Conservation (phyloP, 2,797 vertebrate genomes). For the Denticeps clupeoides region DNA sequence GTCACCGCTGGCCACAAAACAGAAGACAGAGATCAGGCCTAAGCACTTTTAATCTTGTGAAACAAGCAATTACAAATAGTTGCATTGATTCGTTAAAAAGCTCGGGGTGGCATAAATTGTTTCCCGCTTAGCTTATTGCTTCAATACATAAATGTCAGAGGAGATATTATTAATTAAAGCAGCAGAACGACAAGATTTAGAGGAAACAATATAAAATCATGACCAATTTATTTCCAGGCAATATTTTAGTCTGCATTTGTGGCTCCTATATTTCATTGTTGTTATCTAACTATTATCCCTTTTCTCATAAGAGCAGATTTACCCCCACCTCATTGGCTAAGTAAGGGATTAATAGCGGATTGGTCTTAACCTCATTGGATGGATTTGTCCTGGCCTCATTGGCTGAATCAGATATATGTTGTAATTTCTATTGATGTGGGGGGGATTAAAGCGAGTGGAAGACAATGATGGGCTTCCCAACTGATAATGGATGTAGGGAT, state of each 20-base stretch:
- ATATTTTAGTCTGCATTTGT: constrained; percentile 43
- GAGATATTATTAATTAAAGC: constrained; percentile 84
- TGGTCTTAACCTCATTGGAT: constrained; percentile 1
- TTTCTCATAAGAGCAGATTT: neutral
- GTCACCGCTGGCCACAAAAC: constrained; percentile 89
- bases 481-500: too few relatives aligned
- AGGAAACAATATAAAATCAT: constrained; percentile 62
- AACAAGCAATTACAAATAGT: constrained; percentile 99
- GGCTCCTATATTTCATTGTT: constrained; percentile 33
- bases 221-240: constrained; percentile 41
- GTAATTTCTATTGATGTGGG: neutral
- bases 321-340: neutral
- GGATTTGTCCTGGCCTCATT: neutral
- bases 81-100: constrained; percentile 99
- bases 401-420: neutral
- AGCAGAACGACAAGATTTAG: constrained; percentile 73
- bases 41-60: constrained; percentile 99
- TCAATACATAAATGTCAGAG: constrained; percentile 86
- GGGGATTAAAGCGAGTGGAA: neutral
- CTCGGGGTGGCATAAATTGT: constrained; percentile 98
- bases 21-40: constrained; percentile 82
- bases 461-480: neutral
- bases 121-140: constrained; percentile 92
- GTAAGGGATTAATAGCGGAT: constrained; percentile 5
- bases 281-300: constrained; percentile 31